Percentiles rank a stretch among this genome's conserved stretches.
Conservation (phyloP, 2,888 invertebrate genomes). For the Drosophila differens region DNA sequence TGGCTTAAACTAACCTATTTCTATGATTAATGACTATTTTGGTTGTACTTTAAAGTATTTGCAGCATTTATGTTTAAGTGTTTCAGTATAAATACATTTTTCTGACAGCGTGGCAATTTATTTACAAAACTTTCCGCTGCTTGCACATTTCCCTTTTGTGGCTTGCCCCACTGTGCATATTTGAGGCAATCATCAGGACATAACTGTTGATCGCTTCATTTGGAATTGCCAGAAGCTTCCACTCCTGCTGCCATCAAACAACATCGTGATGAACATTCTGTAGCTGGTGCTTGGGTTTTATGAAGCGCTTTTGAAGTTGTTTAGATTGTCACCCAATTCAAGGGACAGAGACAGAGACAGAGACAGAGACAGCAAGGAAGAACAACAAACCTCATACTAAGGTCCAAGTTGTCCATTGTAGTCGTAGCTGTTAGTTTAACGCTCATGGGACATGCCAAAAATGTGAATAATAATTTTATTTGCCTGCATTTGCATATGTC, state of each 20-base stretch:
- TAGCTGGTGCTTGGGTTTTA: slow-evolving; percentile 53
- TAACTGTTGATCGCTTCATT: slow-evolving; percentile 59
- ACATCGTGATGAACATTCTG: slow-evolving; percentile 33
- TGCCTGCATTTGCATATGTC: slow-evolving; percentile 75
- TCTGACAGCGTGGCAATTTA: neutral
- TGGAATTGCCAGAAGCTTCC: slow-evolving; percentile 38
- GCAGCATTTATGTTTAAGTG: neutral
- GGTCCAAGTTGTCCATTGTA: slow-evolving; percentile 67
- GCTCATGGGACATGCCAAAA: slow-evolving; percentile 77
- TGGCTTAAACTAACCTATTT: neutral
- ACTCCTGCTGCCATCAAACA: slow-evolving; percentile 34
- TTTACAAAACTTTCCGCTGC: neutral
- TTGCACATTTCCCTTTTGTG: neutral
- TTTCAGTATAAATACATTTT: neutral
- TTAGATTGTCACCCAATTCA: slow-evolving; percentile 57
- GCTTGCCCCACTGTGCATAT: slow-evolving; percentile 26
- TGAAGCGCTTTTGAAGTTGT: slow-evolving; percentile 61
- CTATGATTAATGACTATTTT: neutral
- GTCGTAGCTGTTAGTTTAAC: slow-evolving; percentile 77
- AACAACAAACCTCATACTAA: slow-evolving; percentile 29
- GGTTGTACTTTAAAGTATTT: neutral
- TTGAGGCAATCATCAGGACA: slow-evolving; percentile 24
- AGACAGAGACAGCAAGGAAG: neutral
- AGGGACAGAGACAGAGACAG: slow-evolving; percentile 1
- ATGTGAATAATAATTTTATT: slow-evolving; percentile 82